Percentiles rank a stretch among this genome's conserved stretches.
phyloP scores from a whole-genome alignment of 2,888 invertebrate genomes.

The Drosophila barbarae region DNA sequence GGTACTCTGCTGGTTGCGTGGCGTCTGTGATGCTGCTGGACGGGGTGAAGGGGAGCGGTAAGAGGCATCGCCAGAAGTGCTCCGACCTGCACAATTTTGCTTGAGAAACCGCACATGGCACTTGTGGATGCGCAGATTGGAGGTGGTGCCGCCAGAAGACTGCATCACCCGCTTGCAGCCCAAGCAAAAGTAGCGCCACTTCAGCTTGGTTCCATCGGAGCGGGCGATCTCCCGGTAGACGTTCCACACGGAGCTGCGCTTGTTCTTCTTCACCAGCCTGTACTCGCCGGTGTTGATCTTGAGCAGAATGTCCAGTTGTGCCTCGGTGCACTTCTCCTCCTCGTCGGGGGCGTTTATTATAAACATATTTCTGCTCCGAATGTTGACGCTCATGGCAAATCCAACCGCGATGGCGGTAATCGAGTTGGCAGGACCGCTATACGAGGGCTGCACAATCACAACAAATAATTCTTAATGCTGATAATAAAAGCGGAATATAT shows the following conservation, averaged over 20 bases:
- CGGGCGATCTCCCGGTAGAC: conserved; percentile 61
- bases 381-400: conserved; percentile 20
- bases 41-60: neutral
- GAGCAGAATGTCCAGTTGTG: conserved; percentile 58
- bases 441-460: conserved; percentile 3
- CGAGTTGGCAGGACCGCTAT: conserved; percentile 3
- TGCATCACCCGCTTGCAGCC: conserved; percentile 65
- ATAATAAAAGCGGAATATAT: no score
- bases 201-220: conserved; percentile 54
- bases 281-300: conserved; percentile 60
- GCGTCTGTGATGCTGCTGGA: neutral
- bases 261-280: conserved; percentile 57
- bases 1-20: neutral
- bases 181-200: conserved; percentile 59
- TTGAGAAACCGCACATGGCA: conserved; percentile 60
- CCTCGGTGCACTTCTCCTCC: conserved; percentile 55
- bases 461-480: neutral
- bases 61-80: neutral
- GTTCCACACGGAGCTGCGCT: conserved; percentile 63
- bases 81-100: conserved; percentile 19
- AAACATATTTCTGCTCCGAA: conserved; percentile 48
- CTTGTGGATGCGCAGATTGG: conserved; percentile 63
- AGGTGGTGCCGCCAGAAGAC: conserved; percentile 65
- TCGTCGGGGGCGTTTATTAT: conserved; percentile 55
- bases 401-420: neutral